phyloP scores from a whole-genome alignment of 2,797 vertebrate genomes.

The Natrix natrix region DNA sequence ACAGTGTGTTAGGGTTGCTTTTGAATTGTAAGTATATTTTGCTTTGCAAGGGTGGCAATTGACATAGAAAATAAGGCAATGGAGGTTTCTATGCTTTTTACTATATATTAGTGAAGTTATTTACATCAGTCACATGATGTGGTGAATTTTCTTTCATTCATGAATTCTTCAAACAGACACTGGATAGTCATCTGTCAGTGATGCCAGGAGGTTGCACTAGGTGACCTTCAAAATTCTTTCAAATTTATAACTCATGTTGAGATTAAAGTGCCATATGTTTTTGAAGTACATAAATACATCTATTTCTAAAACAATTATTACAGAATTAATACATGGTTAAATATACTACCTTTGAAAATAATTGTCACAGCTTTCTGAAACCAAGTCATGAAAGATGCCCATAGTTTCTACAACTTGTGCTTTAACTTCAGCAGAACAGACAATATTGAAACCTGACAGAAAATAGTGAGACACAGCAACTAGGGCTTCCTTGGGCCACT shows the following conservation, averaged over 20 bases:
- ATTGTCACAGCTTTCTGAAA: conserved; percentile 74
- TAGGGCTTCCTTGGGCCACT: conserved; percentile 74
- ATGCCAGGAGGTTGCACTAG: neutral
- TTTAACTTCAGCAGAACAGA: conserved; percentile 71
- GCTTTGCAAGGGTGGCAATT: neutral
- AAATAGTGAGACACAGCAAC: conserved; percentile 73
- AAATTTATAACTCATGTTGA: neutral
- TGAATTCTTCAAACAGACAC: neutral
- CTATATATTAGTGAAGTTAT: neutral
- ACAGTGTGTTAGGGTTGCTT: neutral
- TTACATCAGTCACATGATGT: neutral
- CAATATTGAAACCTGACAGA: conserved; percentile 68
- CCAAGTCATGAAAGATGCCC: conserved; percentile 73
- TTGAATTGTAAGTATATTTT: neutral
- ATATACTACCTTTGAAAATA: conserved; percentile 75
- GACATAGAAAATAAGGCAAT: neutral
- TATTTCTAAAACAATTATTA: neutral
- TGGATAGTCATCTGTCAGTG: neutral
- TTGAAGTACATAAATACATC: neutral
- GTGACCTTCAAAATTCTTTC: neutral
- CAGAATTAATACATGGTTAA: neutral
- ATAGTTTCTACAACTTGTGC: conserved; percentile 71
- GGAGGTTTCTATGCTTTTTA: neutral
- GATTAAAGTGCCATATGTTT: neutral
- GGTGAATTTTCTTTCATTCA: neutral